Conservation (phyloP, 2,888 invertebrate genomes). For the Papilio protenor region DNA sequence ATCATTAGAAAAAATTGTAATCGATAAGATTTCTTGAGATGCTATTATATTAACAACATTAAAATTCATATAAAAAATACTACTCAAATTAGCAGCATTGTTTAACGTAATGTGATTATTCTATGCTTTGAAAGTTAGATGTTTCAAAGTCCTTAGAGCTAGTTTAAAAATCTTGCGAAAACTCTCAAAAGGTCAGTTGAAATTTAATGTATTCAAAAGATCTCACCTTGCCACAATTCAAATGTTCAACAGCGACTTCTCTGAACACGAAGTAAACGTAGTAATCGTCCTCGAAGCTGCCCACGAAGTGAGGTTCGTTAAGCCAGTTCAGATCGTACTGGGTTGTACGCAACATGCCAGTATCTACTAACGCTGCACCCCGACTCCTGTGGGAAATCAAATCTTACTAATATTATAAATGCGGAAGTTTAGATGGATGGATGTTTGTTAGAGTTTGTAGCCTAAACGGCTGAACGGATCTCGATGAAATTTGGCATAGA, state of each 20-base stretch:
- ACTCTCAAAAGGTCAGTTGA: background rate
- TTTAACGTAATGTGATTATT: no score
- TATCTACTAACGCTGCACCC: slow-evolving; percentile 69
- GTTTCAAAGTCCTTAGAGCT: background rate
- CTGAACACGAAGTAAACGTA: slow-evolving; percentile 96
- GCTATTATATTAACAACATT: no score
- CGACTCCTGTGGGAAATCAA: slow-evolving; percentile 64
- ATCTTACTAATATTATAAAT: no score
- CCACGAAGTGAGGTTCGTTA: slow-evolving; percentile 96
- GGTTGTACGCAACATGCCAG: slow-evolving; percentile 87
- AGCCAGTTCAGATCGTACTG: slow-evolving; percentile 94
- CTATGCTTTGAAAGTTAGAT: background rate
- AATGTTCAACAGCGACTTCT: slow-evolving; percentile 95
- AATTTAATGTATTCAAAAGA: background rate
- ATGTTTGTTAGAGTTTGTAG: no score
- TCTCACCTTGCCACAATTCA: slow-evolving; percentile 95
- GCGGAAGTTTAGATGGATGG: no score
- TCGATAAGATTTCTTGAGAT: no score
- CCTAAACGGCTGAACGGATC: no score
- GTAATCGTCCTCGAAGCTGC: slow-evolving; percentile 94
- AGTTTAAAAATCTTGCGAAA: background rate
- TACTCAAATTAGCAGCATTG: no score
- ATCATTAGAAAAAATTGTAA: no score
- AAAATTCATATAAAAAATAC: no score
- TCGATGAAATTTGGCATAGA: no score